Evolutionary conservation across 1,140 invertebrate genomes (phyloP).

Genomic region (Drosophila setifemur): DNA sequence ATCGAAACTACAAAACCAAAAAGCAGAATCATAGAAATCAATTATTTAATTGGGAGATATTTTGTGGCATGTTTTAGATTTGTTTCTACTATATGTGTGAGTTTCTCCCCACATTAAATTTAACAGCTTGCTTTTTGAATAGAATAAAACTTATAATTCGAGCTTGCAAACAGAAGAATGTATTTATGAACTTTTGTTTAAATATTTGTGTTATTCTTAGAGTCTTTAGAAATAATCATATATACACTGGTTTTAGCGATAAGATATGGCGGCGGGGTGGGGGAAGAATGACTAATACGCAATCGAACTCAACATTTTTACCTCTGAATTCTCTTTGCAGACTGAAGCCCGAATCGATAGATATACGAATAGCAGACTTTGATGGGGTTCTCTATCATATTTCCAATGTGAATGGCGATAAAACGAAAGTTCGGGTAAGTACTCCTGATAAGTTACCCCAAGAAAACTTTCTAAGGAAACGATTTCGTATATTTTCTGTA

Average conservation of each 20-base stretch:
- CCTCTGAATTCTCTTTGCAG: slow-evolving; percentile 83
- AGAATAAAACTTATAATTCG: not conserved
- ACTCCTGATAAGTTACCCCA: not conserved
- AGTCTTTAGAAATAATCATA: not conserved
- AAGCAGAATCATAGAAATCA: not conserved
- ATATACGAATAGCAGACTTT: slow-evolving; percentile 97
- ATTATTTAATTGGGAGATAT: slow-evolving; percentile 3
- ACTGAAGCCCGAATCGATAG: slow-evolving; percentile 96
- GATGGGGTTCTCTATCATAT: slow-evolving; percentile 99
- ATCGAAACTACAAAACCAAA: no score
- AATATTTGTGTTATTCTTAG: not conserved
- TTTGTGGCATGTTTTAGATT: slow-evolving; percentile 25
- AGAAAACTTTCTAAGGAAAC: not conserved
- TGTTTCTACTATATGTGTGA: slow-evolving; percentile 27
- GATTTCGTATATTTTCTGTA: not conserved
- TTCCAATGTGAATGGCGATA: slow-evolving; percentile 97
- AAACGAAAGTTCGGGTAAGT: slow-evolving; percentile 97
- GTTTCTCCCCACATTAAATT: slow-evolving; percentile 27
- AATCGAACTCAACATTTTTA: slow-evolving; percentile 6
- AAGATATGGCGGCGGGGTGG: slow-evolving; percentile 32
- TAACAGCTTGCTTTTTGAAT: not conserved
- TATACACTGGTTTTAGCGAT: slow-evolving; percentile 11
- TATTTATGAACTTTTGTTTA: not conserved
- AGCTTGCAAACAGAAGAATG: not conserved
- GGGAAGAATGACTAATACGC: slow-evolving; percentile 25